Evolutionary conservation across 2,113 vertebrate species (phyloP), one percentile per base, ranked within the genome.

Genomic region (Alectura lathami): DNA sequence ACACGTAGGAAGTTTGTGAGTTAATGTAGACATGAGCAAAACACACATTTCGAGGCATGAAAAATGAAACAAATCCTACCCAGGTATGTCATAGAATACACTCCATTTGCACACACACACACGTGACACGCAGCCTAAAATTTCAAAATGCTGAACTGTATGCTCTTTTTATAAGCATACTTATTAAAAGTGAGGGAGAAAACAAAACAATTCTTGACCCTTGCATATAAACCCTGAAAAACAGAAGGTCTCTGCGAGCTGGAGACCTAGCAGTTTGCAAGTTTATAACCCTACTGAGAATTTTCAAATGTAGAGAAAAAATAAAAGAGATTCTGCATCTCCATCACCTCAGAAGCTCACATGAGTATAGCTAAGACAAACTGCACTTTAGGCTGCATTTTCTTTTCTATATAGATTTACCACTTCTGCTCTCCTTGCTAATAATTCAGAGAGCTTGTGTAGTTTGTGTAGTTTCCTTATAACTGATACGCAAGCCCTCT

Each of bases 41-140:
- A 76, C 6, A 36, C 6, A 70, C 16, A 11, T n/a, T 56, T n/a
- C 11, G 50, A 63, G 56, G 54, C 23, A 32, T 1, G 32, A 18
- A 38, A 64, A 63, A 23, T 51, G 26, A 53, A 63, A 2, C 17
- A 91, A 88, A 70, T 27, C 47, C 43, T 53, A 6, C 1, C 1
- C 69, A 85, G 24, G 22, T 48, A 74, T 82, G 16, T 14, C n/a
- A 54, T 53, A 32, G 42, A 53, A 78, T 8, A 51, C 27, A 54
- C 5, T 0, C 0, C 0, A 0, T 30, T 60, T 34, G 38, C 17
- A 11, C 2, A 9, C 4, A 7, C 6, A 27, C 9, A 23, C 21
- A 56, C 54, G n/a, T n/a, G n/a, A n/a, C n/a, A n/a, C 57, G 18
- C 22, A 54, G 67, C 15, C 79, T 74, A 40, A 78, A 59, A 62